Evolutionary conservation across 2,888 invertebrate genomes (phyloP).

Genomic region (Ceriagrion tenellum): DNA sequence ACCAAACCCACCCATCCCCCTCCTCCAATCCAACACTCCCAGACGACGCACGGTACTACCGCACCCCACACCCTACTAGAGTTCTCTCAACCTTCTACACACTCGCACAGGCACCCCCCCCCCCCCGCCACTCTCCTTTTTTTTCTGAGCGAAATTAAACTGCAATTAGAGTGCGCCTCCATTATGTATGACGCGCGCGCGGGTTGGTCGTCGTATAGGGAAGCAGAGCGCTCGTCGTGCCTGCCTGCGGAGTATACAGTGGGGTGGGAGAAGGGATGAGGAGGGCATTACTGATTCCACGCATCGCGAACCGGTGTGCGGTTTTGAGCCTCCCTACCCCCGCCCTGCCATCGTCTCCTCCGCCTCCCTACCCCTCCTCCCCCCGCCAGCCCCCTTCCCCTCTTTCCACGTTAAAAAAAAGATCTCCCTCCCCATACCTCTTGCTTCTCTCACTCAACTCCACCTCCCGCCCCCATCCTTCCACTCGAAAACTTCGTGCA

Average conservation of each 20-base stretch:
- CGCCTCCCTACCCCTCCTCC: no score
- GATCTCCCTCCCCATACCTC: background rate
- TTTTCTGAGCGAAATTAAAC: slow-evolving; percentile 44
- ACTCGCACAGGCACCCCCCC: background rate
- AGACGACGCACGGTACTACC: no score
- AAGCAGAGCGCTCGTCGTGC: background rate
- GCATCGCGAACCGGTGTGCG: slow-evolving; percentile 38
- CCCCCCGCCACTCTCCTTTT: background rate
- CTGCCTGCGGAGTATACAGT: background rate
- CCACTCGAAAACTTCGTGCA: background rate
- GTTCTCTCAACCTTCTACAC: no score
- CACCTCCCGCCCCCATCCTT: background rate
- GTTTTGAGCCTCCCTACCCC: background rate
- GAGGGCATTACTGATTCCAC: slow-evolving; percentile 59
- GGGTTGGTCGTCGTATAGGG: background rate
- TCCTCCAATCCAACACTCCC: background rate
- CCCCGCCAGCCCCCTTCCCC: no score
- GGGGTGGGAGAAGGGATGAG: background rate
- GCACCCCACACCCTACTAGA: no score
- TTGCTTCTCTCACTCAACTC: background rate
- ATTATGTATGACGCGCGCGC: slow-evolving; percentile 49
- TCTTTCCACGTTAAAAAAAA: no score
- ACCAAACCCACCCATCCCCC: background rate
- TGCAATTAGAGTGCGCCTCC: slow-evolving; percentile 54
- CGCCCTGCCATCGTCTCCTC: no score